Percentiles rank a stretch among this genome's conserved stretches.
Conservation (phyloP, 2,888 invertebrate species). For the Epistrophe eligans region DNA sequence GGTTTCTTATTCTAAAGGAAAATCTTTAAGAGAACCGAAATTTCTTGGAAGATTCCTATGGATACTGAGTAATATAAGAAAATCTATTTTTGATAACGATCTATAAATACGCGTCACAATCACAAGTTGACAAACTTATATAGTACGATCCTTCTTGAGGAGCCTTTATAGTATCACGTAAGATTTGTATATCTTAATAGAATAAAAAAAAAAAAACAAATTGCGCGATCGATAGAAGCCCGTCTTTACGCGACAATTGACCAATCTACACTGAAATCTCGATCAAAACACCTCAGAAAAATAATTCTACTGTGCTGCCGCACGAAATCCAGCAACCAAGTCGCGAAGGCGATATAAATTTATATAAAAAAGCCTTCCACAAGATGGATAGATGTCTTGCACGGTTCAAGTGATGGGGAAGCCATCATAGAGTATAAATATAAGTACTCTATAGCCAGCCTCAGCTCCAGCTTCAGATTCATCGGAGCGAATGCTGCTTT, state of each 20-base stretch:
- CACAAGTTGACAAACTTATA: constrained; percentile 43
- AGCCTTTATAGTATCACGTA: constrained; percentile 13
- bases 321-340: constrained; percentile 37
- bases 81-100: constrained; percentile 54
- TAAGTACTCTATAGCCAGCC: background rate
- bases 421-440: constrained; percentile 35
- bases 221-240: constrained; percentile 41
- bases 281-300: constrained; percentile 72
- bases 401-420: constrained; percentile 44
- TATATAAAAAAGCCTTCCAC: constrained; percentile 54
- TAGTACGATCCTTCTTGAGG: constrained; percentile 51
- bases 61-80: constrained; percentile 35
- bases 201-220: background rate
- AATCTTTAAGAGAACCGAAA: constrained; percentile 29
- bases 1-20: constrained; percentile 9
- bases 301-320: constrained; percentile 55
- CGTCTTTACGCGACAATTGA: constrained; percentile 68
- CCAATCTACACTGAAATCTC: constrained; percentile 74
- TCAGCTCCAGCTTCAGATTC: constrained; percentile 18
- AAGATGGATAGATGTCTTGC: constrained; percentile 69
- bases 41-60: constrained; percentile 38
- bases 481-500: constrained; percentile 37
- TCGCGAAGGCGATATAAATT: constrained; percentile 53
- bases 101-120: constrained; percentile 70
- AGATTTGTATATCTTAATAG: background rate